Percentiles rank a stretch among this genome's conserved stretches.
Conservation (phyloP, 2,113 vertebrate species). For the Erythrolamprus reginae region DNA sequence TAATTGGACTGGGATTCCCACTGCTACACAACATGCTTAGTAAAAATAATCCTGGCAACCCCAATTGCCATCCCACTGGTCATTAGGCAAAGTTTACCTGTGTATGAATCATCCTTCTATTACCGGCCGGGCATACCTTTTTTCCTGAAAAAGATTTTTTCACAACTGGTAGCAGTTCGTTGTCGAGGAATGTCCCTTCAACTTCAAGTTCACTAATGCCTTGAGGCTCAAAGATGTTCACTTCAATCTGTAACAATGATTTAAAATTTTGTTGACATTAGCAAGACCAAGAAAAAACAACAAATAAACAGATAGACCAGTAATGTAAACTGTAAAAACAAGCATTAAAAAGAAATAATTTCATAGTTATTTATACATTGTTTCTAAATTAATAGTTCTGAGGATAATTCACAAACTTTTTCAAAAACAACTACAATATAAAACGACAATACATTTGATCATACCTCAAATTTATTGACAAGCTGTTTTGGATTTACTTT, state of each 20-base stretch:
- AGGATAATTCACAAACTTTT: not conserved
- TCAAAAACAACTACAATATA: not conserved
- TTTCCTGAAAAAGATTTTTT: constrained; percentile 65
- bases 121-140: constrained; percentile 61
- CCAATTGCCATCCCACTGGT: not conserved
- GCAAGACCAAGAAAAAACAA: not conserved
- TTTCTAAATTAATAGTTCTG: not conserved
- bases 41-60: not conserved
- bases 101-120: not conserved
- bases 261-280: not conserved
- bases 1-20: not conserved
- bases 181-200: constrained; percentile 70
- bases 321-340: not conserved
- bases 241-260: constrained; percentile 68
- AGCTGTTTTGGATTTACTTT: constrained; percentile 84
- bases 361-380: not conserved
- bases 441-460: not conserved
- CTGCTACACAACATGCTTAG: not conserved
- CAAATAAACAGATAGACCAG: not conserved
- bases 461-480: constrained; percentile 86
- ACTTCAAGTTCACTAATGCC: constrained; percentile 70
- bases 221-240: constrained; percentile 74
- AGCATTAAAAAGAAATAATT: not conserved
- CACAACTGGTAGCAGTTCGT: constrained; percentile 67
- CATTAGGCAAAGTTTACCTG: not conserved